Conservation (phyloP, 2,888 invertebrate genomes). For the Chaetoderma sp. region DNA sequence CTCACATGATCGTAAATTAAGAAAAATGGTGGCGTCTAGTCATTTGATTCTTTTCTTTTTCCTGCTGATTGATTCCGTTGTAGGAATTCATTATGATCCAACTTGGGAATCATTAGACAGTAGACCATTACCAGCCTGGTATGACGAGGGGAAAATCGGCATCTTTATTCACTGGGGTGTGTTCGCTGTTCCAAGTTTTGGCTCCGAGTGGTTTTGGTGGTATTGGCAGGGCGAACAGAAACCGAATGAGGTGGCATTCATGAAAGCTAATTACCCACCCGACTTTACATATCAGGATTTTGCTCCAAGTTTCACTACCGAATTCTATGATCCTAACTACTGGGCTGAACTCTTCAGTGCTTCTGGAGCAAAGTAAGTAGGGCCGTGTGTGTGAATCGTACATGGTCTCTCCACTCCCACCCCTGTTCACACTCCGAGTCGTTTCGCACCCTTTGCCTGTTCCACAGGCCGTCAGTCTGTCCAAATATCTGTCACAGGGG, state of each 20-base stretch:
- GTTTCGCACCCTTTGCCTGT: too few relatives aligned
- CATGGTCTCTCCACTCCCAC: too few relatives aligned
- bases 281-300: conserved; percentile 92
- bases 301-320: conserved; percentile 84
- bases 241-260: conserved; percentile 73
- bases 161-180: conserved; percentile 96
- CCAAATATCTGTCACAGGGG: too few relatives aligned
- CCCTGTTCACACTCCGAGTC: too few relatives aligned
- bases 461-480: too few relatives aligned
- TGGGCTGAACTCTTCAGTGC: conserved; percentile 87
- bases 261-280: conserved; percentile 86
- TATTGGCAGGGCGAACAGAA: conserved; percentile 43
- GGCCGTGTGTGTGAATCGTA: too few relatives aligned
- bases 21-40: too few relatives aligned
- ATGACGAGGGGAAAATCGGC: conserved; percentile 89
- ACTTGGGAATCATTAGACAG: conserved; percentile 87
- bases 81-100: conserved; percentile 70
- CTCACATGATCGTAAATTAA: too few relatives aligned
- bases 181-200: conserved; percentile 88
- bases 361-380: conserved; percentile 87
- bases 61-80: neutral
- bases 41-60: too few relatives aligned
- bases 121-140: conserved; percentile 87
- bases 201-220: conserved; percentile 72
- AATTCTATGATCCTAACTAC: conserved; percentile 84